Evolutionary conservation across 2,888 invertebrate species (phyloP), one percentile per base, ranked within the genome.

Genomic region (Sphecodes monilicornis): DNA sequence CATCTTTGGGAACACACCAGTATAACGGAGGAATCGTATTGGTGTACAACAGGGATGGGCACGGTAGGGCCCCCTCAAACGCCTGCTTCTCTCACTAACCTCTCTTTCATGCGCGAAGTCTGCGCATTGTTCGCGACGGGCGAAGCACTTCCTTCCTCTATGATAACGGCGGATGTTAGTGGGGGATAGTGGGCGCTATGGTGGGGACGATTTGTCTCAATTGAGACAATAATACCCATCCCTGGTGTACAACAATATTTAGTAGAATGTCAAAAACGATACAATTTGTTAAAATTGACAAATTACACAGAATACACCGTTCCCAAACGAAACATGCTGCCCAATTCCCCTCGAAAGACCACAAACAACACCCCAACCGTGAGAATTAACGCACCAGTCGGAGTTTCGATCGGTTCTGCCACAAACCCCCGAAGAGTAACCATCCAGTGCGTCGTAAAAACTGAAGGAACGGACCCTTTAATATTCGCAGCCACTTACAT

Each of bases 401-500:
- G 1, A 29, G 43, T 22, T 46, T 46, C 70, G 29, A 41, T 69
- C 43, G 16, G 6, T 3, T 3, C 41, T 22, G 50, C 50, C 0
- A 10, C n/a, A 70, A 18, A 13, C 4, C 32, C 29, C 11, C 11
- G 11, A 71, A 50, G 8, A 71, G 29, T 46, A 71, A 32, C 13
- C 32, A 18, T 11, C 32, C 32, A 32, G 4, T 71, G n/a, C 50
- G 16, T 1, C 39, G 46, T 29, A 50, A 71, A 32, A 46, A 71
- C 71, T 22, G 32, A n/a, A n/a, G 50, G 32, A 22, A 13, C 46
- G 32, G 8, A 71, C 22, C 46, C 39, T 71, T 76, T 81, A 66
- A 86, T 85, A 77, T 36, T 60, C 26, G 64, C 26, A 13, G n/a
- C 54, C 26, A 29, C 74, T 66, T 41, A 54, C n/a, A 32, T 26